Conservation (phyloP, 37 sponge, comb jelly and placozoan genomes). For the Hexactinellida sp. region DNA sequence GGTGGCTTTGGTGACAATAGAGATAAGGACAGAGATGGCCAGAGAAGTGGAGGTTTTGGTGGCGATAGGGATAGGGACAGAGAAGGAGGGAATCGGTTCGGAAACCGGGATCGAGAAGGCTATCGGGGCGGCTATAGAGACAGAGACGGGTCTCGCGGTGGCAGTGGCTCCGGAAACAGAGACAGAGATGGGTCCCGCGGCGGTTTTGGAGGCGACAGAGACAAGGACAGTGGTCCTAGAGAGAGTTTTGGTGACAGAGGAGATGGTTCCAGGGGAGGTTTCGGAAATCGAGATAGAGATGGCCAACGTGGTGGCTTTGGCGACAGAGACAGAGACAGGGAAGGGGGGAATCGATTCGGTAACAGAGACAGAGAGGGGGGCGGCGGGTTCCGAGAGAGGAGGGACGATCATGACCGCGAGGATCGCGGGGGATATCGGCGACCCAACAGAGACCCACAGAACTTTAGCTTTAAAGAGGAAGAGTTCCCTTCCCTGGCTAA, state of each 20-base stretch:
- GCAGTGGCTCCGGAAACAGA: background rate
- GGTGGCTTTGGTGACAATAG: no score
- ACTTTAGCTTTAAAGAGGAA: background rate
- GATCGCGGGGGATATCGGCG: background rate
- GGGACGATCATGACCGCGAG: background rate
- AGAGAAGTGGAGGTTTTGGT: background rate
- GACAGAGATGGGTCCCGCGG: background rate
- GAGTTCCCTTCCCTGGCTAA: slow-evolving; percentile 1
- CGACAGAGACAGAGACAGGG: background rate
- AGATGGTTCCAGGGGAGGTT: background rate
- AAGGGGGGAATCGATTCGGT: no score
- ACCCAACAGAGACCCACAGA: background rate
- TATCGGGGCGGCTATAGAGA: background rate
- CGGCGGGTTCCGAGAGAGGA: background rate
- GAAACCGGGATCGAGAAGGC: background rate
- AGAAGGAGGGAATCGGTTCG: background rate
- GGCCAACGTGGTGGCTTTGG: background rate
- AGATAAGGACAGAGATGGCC: background rate
- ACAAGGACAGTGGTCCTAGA: background rate
- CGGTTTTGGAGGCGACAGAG: background rate
- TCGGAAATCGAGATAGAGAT: background rate
- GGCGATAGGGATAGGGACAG: background rate
- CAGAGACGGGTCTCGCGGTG: background rate
- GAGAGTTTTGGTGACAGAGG: background rate
- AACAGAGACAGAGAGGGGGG: background rate